A percentile compares a stretch with the other conserved stretches of the same genome.
Evolutionary conservation across 2,888 invertebrate genomes (phyloP).

Genomic region (Drosophila multiciliata): DNA sequence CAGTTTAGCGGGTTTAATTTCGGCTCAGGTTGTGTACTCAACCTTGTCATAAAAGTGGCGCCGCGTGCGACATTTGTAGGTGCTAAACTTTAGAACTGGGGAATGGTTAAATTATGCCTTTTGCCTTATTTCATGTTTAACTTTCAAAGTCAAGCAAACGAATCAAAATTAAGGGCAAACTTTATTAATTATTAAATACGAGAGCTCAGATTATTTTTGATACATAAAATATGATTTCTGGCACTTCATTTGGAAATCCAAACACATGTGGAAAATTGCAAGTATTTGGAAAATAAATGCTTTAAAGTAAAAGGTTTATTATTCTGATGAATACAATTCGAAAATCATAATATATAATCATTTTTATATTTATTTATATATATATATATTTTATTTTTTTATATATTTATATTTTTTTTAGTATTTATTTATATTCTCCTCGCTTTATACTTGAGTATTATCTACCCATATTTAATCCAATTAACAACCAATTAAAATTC

Average conservation of each 20-base stretch:
- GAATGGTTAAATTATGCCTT: conserved; percentile 11
- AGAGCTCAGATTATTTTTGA: not conserved
- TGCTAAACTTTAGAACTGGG: conserved; percentile 34
- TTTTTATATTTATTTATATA: not conserved
- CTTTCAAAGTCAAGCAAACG: conserved; percentile 16
- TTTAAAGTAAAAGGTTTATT: not conserved
- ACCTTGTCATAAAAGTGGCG: conserved; percentile 37
- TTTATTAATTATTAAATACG: conserved; percentile 35
- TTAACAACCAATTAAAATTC: not conserved
- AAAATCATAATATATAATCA: no score
- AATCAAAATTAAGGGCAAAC: conserved; percentile 28
- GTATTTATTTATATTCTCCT: not conserved
- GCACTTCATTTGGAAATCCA: conserved; percentile 1
- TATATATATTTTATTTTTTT: no score
- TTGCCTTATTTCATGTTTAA: conserved; percentile 24
- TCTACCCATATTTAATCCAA: not conserved
- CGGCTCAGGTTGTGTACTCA: conserved; percentile 37
- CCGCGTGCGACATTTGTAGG: conserved; percentile 46
- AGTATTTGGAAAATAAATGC: not conserved
- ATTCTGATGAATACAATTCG: no score
- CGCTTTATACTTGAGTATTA: not conserved
- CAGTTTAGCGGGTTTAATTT: conserved; percentile 48
- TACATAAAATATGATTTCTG: conserved; percentile 6
- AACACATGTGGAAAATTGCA: not conserved
- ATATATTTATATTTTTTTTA: not conserved